Evolutionary conservation across 2,888 invertebrate genomes (phyloP).

Genomic region (Molorchus minor): DNA sequence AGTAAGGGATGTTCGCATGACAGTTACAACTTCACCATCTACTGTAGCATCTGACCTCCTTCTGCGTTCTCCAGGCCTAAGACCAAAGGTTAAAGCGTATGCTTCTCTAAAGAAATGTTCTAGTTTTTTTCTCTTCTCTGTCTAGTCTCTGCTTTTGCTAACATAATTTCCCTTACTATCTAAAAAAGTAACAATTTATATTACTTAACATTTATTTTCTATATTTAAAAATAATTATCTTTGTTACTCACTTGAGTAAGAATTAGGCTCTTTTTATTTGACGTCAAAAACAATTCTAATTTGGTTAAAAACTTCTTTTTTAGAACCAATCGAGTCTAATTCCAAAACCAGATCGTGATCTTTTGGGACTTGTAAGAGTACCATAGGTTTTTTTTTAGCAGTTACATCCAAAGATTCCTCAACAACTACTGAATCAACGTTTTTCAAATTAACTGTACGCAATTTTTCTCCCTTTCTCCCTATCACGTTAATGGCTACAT

Average conservation of each 20-base stretch:
- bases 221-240: too few relatives aligned
- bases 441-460: constrained; percentile 80
- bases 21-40: constrained; percentile 85
- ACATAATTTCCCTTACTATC: constrained; percentile 84
- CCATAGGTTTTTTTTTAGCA: constrained; percentile 80
- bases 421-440: constrained; percentile 81
- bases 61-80: constrained; percentile 85
- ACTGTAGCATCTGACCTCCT: constrained; percentile 76
- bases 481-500: constrained; percentile 84
- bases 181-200: too few relatives aligned
- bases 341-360: constrained; percentile 95
- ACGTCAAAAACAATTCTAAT: constrained; percentile 82
- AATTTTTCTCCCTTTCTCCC: constrained; percentile 92
- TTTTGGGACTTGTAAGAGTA: constrained; percentile 81
- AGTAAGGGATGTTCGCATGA: constrained; percentile 91
- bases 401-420: constrained; percentile 86
- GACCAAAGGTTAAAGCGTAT: constrained; percentile 90
- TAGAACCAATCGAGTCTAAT: constrained; percentile 81
- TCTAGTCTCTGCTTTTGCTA: constrained; percentile 92
- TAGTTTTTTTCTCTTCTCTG: constrained; percentile 91
- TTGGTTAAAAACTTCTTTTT: constrained; percentile 89
- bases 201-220: too few relatives aligned
- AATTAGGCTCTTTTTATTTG: constrained; percentile 84
- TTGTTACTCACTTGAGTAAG: constrained; percentile 69
- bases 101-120: constrained; percentile 98